These are phyloP conservation scores for Enteromius argenteus DNA, from an alignment of 2,797 vertebrate species.

Conservation along the genomic window DNA sequence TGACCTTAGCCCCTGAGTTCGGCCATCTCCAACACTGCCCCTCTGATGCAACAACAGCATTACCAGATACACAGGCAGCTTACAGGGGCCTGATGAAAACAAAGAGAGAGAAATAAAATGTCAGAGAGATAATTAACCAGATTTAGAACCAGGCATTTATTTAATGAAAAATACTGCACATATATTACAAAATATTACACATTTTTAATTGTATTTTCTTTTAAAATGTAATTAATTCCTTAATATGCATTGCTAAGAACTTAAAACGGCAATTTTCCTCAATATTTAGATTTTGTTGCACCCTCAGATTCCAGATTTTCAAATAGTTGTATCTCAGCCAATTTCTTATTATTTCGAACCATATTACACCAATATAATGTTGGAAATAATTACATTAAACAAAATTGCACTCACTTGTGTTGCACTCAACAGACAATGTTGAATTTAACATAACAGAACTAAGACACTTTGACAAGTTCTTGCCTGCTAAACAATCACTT, in stretches of 20 bases:
- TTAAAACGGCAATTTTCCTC: too few relatives aligned
- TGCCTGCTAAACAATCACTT: not conserved
- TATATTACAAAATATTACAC: not conserved
- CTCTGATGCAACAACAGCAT: conserved; percentile 71
- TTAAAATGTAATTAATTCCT: not conserved
- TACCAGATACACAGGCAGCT: conserved; percentile 65
- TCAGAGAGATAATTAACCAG: not conserved
- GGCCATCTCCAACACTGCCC: conserved; percentile 77
- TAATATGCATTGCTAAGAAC: too few relatives aligned
- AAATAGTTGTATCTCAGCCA: too few relatives aligned
- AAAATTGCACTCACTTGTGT: not conserved
- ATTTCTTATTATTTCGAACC: too few relatives aligned
- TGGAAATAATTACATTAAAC: too few relatives aligned
- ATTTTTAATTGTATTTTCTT: not conserved
- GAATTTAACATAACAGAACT: not conserved
- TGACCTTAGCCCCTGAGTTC: conserved; percentile 72
- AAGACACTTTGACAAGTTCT: not conserved
- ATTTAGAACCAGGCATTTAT: not conserved
- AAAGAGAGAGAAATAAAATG: not conserved
- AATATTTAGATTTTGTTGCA: too few relatives aligned
- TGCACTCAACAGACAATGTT: not conserved
- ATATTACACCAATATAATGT: too few relatives aligned
- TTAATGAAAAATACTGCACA: not conserved
- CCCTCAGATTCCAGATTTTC: too few relatives aligned
- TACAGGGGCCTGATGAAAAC: conserved; percentile 53